A percentile compares a stretch with the other conserved stretches of the same genome.
Evolutionary conservation across 2,113 vertebrate genomes (phyloP).

Genomic region (Erythrolamprus reginae): DNA sequence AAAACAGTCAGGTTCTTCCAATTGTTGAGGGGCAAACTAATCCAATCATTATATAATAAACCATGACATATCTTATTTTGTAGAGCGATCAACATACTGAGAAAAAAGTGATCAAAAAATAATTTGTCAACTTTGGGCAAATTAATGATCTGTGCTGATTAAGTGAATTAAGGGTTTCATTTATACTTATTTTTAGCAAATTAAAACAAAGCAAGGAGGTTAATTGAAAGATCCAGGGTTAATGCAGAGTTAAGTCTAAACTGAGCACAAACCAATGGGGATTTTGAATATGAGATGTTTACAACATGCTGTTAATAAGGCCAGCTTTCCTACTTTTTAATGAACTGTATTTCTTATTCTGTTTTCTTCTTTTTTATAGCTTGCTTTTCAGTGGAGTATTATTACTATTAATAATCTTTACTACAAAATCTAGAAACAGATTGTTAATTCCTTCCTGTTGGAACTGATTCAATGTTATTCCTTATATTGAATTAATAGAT

Average conservation of each 20-base stretch:
- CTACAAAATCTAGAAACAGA: slow-evolving; percentile 1
- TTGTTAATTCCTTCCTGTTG: background rate
- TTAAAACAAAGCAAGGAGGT: slow-evolving; percentile 10
- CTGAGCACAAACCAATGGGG: background rate
- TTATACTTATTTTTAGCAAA: background rate
- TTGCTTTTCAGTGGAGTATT: background rate
- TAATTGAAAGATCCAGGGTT: slow-evolving; percentile 11
- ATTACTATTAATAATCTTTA: slow-evolving; percentile 3
- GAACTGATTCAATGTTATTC: background rate
- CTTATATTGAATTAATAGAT: slow-evolving; percentile 3
- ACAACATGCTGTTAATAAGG: background rate
- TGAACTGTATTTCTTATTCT: background rate
- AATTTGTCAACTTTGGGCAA: background rate
- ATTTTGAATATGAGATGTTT: background rate
- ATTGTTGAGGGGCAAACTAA: background rate
- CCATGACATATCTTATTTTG: background rate
- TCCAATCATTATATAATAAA: background rate
- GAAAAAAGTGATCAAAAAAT: background rate
- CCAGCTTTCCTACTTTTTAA: background rate
- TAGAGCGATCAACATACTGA: background rate
- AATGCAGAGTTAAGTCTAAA: slow-evolving; percentile 2
- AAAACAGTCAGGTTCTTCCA: background rate
- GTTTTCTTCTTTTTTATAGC: background rate
- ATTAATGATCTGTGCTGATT: background rate
- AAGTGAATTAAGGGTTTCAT: background rate